Evolutionary conservation across 2,113 vertebrate genomes (phyloP), one percentile per base, ranked within the genome.

Genomic region (Neogobius melanostomus): DNA sequence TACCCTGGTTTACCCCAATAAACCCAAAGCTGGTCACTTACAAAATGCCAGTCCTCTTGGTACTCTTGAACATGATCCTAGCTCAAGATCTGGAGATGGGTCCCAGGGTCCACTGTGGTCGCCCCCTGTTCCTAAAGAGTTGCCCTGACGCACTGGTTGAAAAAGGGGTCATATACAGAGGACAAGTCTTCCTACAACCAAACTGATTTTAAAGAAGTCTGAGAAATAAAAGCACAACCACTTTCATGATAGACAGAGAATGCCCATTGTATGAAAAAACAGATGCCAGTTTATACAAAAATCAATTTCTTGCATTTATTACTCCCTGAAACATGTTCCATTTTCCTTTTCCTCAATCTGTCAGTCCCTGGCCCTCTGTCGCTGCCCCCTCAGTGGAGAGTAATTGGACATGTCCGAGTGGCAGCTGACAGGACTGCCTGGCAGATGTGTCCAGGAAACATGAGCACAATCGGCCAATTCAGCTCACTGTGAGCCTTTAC

Each of bases 391-490:
- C 68, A 82, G 66, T 77, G 71, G 72, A 67, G 82, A 77, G 78
- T 83, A 85, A 87, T 88, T 88, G 79, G 76, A 83, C 46, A 81
- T 69, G 84, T 86, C 80, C 79, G 62, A 89, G 80, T 84, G 82
- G 87, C 87, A 88, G 87, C 85, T 89, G 83, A 86, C 82, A 82
- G 76, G 80, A 48, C 75, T 83, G 71, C 75, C 87, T 89, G 86
- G 85, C 87, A 88, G 87, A 89, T 88, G 85, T 86, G 83, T 82
- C 72, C 82, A 83, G 86, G 81, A 87, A 89, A 82, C 74, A 72
- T 60, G 64, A 67, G 72, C 79, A 87, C 82, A 87, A 76, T 79
- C 45, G 75, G 48, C 75, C 76, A 80, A 87, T 86, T 80, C 69
- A 87, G 80, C 78, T 83, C 81, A 81, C 62, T 82, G 70, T 53